Evolutionary conservation across 2,797 vertebrate species (phyloP).

Genomic region (Heliangelus exortis): DNA sequence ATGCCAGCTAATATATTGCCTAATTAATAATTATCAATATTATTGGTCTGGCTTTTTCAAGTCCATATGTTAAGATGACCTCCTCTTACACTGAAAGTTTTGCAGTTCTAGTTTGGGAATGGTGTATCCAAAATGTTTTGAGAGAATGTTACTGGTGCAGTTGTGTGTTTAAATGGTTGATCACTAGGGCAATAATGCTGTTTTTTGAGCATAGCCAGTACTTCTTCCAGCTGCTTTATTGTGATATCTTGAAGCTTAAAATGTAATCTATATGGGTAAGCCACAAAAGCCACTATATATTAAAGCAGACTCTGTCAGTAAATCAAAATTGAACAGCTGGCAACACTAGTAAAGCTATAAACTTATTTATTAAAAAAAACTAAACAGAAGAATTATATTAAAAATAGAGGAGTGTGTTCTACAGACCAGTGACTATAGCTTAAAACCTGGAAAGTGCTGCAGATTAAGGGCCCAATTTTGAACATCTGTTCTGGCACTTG

Average conservation of each 20-base stretch:
- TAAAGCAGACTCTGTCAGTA: constrained; percentile 72
- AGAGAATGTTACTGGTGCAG: constrained; percentile 33
- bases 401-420: constrained; percentile 66
- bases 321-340: constrained; percentile 75
- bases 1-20: background rate
- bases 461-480: constrained; percentile 69
- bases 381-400: constrained; percentile 74
- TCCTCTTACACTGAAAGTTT: background rate
- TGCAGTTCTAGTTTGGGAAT: constrained; percentile 26
- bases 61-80: background rate
- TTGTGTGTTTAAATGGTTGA: constrained; percentile 58
- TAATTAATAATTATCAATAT: constrained; percentile 7
- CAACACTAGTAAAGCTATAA: constrained; percentile 69
- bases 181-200: constrained; percentile 51
- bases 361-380: constrained; percentile 75
- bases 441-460: constrained; percentile 74
- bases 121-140: constrained; percentile 21
- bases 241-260: constrained; percentile 76
- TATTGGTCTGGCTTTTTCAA: background rate
- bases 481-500: constrained; percentile 74
- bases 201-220: constrained; percentile 63
- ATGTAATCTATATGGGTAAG: constrained; percentile 74
- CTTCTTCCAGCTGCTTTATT: constrained; percentile 74
- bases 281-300: constrained; percentile 76
- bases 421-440: constrained; percentile 54